Conservation (phyloP, 53 echinoderm and acorn worm species). For the Holothuria leucospilota region DNA sequence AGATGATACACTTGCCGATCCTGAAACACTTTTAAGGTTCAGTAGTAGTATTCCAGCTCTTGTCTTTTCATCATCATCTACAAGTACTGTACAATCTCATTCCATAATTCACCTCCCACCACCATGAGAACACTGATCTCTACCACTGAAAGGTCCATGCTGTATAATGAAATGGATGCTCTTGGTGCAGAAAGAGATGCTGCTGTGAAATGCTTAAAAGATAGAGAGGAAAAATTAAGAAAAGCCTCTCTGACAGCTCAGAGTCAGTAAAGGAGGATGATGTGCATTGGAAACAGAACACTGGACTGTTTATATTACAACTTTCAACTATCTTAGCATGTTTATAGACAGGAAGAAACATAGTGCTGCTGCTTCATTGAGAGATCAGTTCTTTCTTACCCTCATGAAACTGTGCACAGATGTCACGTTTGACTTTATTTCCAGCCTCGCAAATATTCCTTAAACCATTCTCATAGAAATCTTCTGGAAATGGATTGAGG, state of each 20-base stretch:
- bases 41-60: too few species aligned
- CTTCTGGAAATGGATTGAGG: too few species aligned
- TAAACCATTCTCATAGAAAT: too few species aligned
- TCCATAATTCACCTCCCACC: too few species aligned
- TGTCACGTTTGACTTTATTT: neutral
- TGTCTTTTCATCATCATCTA: too few species aligned
- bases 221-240: neutral
- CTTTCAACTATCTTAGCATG: slow-evolving; percentile 49
- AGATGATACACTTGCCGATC: too few species aligned
- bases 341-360: neutral
- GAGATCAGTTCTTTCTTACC: slow-evolving; percentile 36
- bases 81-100: too few species aligned
- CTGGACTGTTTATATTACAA: slow-evolving; percentile 43
- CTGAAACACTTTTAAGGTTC: too few species aligned
- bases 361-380: neutral
- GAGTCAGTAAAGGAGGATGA: neutral
- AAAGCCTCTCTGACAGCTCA: neutral
- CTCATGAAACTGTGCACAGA: slow-evolving; percentile 37
- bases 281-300: neutral
- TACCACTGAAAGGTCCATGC: slow-evolving; percentile 9
- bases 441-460: too few species aligned
- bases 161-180: slow-evolving; percentile 31
- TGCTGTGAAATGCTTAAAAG: neutral
- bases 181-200: slow-evolving; percentile 8
- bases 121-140: neutral